phyloP scores from a whole-genome alignment of 2,888 invertebrate species.

The Trissonchulus latispiculum region DNA sequence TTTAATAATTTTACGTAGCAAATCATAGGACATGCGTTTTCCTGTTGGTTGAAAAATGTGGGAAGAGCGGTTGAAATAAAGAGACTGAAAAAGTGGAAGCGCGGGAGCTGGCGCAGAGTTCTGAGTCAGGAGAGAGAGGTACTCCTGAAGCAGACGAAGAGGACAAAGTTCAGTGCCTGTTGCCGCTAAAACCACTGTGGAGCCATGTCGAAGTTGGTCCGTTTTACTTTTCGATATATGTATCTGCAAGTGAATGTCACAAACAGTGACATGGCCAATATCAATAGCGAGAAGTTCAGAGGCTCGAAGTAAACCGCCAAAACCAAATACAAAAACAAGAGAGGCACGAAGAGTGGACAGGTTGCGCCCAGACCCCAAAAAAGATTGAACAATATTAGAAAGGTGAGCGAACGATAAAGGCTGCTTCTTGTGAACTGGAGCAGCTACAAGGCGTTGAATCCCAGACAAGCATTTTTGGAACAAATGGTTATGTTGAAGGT shows the following conservation, averaged over 20 bases:
- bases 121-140: too few relatives aligned
- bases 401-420: too few relatives aligned
- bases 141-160: too few relatives aligned
- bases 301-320: neutral
- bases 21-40: neutral
- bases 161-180: too few relatives aligned
- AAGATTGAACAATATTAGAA: too few relatives aligned
- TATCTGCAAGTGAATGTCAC: neutral
- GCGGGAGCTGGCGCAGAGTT: too few relatives aligned
- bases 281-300: neutral
- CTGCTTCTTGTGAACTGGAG: too few relatives aligned
- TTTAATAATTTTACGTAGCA: neutral
- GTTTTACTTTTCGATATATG: neutral
- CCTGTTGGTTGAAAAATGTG: neutral
- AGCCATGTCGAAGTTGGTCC: neutral
- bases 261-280: neutral
- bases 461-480: too few relatives aligned
- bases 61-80: neutral
- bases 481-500: too few relatives aligned
- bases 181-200: neutral
- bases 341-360: neutral
- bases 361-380: too few relatives aligned
- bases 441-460: too few relatives aligned
- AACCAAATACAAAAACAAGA: neutral
- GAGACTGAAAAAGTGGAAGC: constrained; percentile 4